Conservation (phyloP, 2,888 invertebrate species). For the Spodoptera littoralis region DNA sequence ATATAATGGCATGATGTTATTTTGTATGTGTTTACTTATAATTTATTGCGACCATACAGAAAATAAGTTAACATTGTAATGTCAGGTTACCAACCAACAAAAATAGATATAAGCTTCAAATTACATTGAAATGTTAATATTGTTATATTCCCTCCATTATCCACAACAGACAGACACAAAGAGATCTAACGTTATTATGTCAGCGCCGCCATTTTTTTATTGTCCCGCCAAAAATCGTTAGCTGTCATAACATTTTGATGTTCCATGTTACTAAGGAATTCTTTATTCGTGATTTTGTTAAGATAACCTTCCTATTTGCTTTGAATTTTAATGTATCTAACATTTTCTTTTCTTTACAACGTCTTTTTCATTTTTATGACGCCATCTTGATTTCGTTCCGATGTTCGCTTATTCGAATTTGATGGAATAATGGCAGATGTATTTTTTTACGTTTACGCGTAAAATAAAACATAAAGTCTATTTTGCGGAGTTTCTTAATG, state of each 20-base stretch:
- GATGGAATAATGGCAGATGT: constrained; percentile 11
- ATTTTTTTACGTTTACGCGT: not conserved
- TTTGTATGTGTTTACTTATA: not conserved
- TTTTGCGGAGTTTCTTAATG: not conserved
- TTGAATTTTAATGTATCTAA: constrained; percentile 52
- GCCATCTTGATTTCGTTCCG: constrained; percentile 30
- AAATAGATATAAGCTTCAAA: too few relatives aligned
- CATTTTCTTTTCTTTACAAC: constrained; percentile 24
- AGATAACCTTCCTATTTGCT: constrained; percentile 58
- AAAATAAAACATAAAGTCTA: not conserved
- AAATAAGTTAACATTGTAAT: too few relatives aligned
- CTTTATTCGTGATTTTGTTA: constrained; percentile 52
- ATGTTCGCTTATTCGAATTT: constrained; percentile 21
- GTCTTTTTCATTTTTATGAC: constrained; percentile 15
- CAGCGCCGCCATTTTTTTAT: constrained; percentile 11
- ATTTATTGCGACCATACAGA: too few relatives aligned
- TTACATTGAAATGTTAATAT: too few relatives aligned
- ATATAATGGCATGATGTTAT: too few relatives aligned
- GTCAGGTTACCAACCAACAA: too few relatives aligned
- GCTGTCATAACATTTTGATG: constrained; percentile 61
- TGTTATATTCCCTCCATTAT: too few relatives aligned
- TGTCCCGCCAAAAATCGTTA: constrained; percentile 55
- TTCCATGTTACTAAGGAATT: constrained; percentile 46
- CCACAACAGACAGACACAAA: constrained; percentile 46
- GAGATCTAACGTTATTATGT: constrained; percentile 9